Evolutionary conservation across 2,797 vertebrate species (phyloP).

Genomic region (Hapalemur alaotrensis): DNA sequence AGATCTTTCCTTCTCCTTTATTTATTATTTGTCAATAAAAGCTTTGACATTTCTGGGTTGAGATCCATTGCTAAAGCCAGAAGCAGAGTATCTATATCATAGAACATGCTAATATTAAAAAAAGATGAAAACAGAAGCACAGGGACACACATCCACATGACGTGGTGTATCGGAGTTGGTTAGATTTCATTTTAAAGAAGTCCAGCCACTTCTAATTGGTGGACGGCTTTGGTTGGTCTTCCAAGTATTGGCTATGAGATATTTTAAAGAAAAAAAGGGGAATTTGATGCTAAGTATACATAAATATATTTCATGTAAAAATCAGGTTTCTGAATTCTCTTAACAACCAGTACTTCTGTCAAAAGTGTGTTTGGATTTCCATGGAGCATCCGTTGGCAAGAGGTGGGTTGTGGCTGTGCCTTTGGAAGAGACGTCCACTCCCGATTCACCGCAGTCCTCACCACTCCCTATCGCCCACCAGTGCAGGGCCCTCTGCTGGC

Average conservation of each 20-base stretch:
- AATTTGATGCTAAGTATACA: background rate
- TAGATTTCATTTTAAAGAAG: background rate
- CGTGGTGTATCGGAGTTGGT: accelerated
- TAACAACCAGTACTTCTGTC: too few species aligned
- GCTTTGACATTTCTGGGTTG: background rate
- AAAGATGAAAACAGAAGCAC: background rate
- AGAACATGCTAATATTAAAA: background rate
- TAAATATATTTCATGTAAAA: background rate
- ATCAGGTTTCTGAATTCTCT: background rate
- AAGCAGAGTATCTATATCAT: background rate
- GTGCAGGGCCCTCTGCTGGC: accelerated
- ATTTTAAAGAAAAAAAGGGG: background rate
- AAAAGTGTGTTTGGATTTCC: background rate
- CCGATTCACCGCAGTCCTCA: accelerated
- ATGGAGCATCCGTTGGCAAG: accelerated
- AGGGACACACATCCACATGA: accelerated
- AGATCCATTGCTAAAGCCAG: background rate
- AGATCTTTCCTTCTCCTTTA: background rate
- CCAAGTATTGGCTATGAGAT: too few species aligned
- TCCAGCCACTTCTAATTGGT: accelerated
- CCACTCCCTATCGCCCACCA: accelerated
- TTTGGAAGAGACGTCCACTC: too few species aligned
- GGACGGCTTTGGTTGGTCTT: background rate
- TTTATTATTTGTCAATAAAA: background rate
- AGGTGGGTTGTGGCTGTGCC: background rate